Conservation (phyloP, 2,113 vertebrate species). For the Leucopsar rothschildi region DNA sequence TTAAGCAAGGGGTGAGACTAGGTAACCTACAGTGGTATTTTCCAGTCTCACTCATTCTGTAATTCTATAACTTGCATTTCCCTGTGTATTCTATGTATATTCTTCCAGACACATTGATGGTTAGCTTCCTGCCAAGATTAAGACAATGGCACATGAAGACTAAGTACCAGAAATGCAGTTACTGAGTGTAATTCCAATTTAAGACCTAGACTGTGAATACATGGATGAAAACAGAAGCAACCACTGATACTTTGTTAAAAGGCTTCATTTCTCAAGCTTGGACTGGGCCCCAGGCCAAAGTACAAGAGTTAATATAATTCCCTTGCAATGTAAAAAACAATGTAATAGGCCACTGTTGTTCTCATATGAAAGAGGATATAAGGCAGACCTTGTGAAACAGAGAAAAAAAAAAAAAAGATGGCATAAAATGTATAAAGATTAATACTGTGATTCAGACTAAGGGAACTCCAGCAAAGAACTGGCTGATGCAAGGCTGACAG, state of each 20-base stretch:
- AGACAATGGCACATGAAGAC: neutral
- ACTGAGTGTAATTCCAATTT: neutral
- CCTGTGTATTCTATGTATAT: neutral
- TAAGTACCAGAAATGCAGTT: neutral
- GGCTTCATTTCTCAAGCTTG: neutral
- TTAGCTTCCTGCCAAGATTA: neutral
- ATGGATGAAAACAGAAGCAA: neutral
- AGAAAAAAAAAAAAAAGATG: neutral
- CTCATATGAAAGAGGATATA: neutral
- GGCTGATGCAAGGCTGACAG: rapidly evolving
- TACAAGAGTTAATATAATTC: slow-evolving; percentile 4
- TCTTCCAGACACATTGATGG: neutral
- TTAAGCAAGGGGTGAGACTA: neutral
- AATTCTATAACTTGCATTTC: neutral
- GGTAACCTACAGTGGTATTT: neutral
- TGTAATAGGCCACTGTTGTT: neutral
- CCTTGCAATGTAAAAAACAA: neutral
- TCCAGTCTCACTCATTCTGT: neutral
- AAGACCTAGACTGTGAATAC: neutral
- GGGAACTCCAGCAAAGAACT: neutral
- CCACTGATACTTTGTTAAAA: neutral
- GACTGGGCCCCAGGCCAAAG: neutral
- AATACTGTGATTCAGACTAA: neutral
- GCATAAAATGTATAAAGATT: neutral
- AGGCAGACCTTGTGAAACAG: slow-evolving; percentile 5